Evolutionary conservation across 37 sponge, comb jelly and placozoan species (phyloP), one percentile per base, ranked within the genome.

Genomic region (Beroe forskalii): DNA sequence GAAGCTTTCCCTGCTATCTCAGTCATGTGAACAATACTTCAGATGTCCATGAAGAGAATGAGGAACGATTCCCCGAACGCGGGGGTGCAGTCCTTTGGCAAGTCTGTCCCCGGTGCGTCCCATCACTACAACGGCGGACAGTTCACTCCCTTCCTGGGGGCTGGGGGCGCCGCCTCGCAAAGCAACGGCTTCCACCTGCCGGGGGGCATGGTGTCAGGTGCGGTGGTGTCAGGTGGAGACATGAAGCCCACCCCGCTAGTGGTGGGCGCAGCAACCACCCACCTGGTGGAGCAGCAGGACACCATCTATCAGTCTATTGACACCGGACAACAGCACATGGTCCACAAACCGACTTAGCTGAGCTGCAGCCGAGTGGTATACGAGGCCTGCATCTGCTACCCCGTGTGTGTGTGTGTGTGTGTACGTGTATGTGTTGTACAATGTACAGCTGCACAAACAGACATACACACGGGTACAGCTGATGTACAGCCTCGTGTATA

Each of bases 31-130:
- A n/a, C n/a, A n/a, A n/a, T n/a, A n/a, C n/a, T 35, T 9, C 38
- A 69, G 72, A 32, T 69, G 38, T 69, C 72, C 3, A 69, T 69
- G 72, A 69, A 69, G 39, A 27, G 72, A 32, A 69, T 69, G 72
- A 32, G 72, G 32, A 69, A 69, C 39, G 72, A 69, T 35, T 27
- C 33, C 32, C 72, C 72, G 4, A 32, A 12, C 72, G 32, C 33
- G 1, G 37, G 12, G 38, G 72, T 36, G 36, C 72, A 32, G 12
- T 37, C 14, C 2, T 48, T 48, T 48, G 55, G 55, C 12, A 48
- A 48, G 55, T 12, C 55, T 12, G 55, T 48, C 55, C 55, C 55
- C 12, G 37, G 19, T 9, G 72, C 38, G 1, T 19, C 27, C 38
- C 35, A 32, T 2, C 72, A 27, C 17, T 69, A 36, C 72, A 69